Conservation (phyloP, 1,140 invertebrate species). For the Calliphora vicina region DNA sequence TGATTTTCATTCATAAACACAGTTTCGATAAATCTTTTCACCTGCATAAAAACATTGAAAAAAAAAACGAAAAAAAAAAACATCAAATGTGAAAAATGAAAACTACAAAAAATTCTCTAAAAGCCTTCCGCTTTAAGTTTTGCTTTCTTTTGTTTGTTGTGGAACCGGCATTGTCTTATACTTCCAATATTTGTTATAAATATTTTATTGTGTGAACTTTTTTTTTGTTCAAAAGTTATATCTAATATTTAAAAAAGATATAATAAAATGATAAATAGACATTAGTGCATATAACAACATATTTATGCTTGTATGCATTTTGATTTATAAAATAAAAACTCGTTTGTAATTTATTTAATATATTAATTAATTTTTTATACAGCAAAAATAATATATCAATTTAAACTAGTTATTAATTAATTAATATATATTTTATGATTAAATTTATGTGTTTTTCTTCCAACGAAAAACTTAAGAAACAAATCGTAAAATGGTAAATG, state of each 20-base stretch:
- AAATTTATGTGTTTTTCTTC: too few relatives aligned
- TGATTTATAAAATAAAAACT: too few relatives aligned
- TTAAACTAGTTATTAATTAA: too few relatives aligned
- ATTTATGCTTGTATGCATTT: too few relatives aligned
- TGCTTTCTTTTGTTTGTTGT: background rate
- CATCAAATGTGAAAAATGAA: background rate
- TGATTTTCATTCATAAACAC: slow-evolving; percentile 17
- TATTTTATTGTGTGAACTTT: background rate
- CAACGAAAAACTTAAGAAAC: background rate
- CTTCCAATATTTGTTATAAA: too few relatives aligned
- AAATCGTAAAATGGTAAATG: background rate
- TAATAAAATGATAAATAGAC: background rate
- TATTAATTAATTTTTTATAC: too few relatives aligned
- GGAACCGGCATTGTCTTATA: too few relatives aligned
- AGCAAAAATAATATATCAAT: too few relatives aligned
- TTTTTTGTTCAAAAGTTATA: background rate
- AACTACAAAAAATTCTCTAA: background rate
- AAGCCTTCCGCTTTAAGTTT: background rate
- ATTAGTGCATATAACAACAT: too few relatives aligned
- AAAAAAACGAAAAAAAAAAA: background rate
- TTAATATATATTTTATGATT: too few relatives aligned
- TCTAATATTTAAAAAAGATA: background rate
- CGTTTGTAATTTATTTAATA: too few relatives aligned
- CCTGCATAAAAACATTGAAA: background rate
- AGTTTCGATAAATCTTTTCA: background rate